Base-by-base conservation (phyloP, 2,797 vertebrate genomes). In the Acipenser transmontanus region DNA sequence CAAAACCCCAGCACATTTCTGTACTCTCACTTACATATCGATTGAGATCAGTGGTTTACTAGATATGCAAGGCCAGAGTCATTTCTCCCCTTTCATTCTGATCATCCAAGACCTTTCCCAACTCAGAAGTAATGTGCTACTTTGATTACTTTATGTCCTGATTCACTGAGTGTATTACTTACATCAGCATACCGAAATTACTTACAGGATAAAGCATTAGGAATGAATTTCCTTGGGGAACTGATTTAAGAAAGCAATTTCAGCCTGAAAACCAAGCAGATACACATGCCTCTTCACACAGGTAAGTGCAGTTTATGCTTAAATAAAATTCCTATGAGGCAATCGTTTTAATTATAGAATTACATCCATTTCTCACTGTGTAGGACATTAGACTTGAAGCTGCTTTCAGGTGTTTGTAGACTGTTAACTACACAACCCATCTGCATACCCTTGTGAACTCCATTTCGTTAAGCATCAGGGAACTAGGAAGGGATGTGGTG, bases 121-220 rank as follows among this genome's bases (percentile, higher is more conserved):
- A 56, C 8, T 56, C 34, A n/a, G n/a, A 20, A 47, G 47, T 63
- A 63, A 68, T 66, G 63, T 63, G 57, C 60, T 62, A 64, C 64
- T 68, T 66, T 63, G 63, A 68, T 69, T 72, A 66, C 61, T 52
- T 62, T 49, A 7, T 47, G 50, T 47, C 17, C 34, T 66, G n/a
- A n/a, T n/a, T n/a, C n/a, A n/a, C n/a, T n/a, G n/a, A n/a, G n/a
- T n/a, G n/a, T n/a, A 63, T 66, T 51, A 50, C 60, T 49, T n/a
- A 34, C 51, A 70, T 62, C 65, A 65, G 63, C 63, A 49, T 48
- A 34, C 17, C 8, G 10, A 65, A 69, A 69, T 56, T 66, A 47
- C 50, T 11, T 50, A 17, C 50, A 62, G 59, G 34, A 47, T 49
- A 62, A 20, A 34, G 62, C 62, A 54, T 34, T 64, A 51, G 14